Conservation (phyloP, 2,888 invertebrate species). For the Caenorhabditis uteleia region DNA sequence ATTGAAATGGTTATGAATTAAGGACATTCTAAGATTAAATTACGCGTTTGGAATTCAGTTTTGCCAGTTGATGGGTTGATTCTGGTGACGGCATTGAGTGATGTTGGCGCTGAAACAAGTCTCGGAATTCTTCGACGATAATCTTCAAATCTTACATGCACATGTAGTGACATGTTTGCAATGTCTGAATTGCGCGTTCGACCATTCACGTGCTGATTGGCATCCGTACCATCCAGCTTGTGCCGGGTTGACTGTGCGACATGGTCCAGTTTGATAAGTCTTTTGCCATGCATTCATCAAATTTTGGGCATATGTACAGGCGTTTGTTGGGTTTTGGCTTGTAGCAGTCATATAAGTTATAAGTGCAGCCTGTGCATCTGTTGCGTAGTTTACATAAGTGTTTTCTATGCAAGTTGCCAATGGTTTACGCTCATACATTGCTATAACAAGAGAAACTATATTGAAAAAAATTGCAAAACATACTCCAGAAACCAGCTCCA, state of each 20-base stretch:
- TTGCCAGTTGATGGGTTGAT: conserved; percentile 24
- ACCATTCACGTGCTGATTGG: conserved; percentile 43
- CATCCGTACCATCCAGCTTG: conserved; percentile 45
- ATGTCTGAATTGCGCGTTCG: conserved; percentile 47
- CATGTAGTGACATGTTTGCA: conserved; percentile 43
- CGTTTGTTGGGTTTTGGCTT: conserved; percentile 28
- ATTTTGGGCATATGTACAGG: conserved; percentile 45
- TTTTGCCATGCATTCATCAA: conserved; percentile 44
- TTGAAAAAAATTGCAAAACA: neutral
- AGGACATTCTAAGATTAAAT: conserved; percentile 1
- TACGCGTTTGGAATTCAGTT: conserved; percentile 25
- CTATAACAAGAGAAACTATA: conserved; percentile 12
- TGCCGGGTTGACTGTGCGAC: conserved; percentile 38
- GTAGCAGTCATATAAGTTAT: conserved; percentile 18
- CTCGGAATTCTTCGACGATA: neutral
- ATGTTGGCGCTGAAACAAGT: conserved; percentile 12
- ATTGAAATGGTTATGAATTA: too few relatives aligned
- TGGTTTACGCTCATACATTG: conserved; percentile 37
- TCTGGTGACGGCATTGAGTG: conserved; percentile 18
- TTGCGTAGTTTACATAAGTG: conserved; percentile 43
- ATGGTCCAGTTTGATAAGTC: conserved; percentile 40
- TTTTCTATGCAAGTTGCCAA: conserved; percentile 42
- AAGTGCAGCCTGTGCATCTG: conserved; percentile 19
- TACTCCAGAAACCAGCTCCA: conserved; percentile 49
- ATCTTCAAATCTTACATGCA: conserved; percentile 27